Percentiles rank a stretch among this genome's conserved stretches.
Conservation (phyloP, 2,113 vertebrate genomes). For the Eudyptes chrysolophus region DNA sequence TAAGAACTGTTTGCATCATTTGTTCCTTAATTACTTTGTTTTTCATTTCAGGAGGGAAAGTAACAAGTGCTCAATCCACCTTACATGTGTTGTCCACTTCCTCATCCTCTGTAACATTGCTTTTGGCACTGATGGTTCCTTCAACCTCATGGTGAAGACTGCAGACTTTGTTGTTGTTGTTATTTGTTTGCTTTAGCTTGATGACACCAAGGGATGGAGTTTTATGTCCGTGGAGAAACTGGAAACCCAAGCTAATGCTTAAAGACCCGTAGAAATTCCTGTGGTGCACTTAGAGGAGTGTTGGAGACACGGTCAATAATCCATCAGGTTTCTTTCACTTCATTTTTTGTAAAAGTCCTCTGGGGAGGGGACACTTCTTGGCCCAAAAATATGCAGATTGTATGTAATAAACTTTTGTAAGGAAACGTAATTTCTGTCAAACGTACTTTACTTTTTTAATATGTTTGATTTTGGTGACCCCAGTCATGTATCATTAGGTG, state of each 20-base stretch:
- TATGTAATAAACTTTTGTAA: constrained; percentile 80
- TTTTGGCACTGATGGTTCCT: constrained; percentile 87
- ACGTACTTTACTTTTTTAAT: constrained; percentile 70
- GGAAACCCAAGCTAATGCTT: constrained; percentile 32
- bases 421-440: constrained; percentile 68
- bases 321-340: constrained; percentile 73
- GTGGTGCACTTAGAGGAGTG: constrained; percentile 20
- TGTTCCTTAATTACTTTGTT: neutral
- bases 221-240: constrained; percentile 20
- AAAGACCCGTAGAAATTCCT: constrained; percentile 35
- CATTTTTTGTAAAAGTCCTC: constrained; percentile 62
- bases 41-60: constrained; percentile 84
- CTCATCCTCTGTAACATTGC: constrained; percentile 77
- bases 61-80: constrained; percentile 85
- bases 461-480: constrained; percentile 59
- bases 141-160: constrained; percentile 85
- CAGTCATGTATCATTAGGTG: constrained; percentile 51
- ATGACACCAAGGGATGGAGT: constrained; percentile 41
- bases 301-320: constrained; percentile 13
- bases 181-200: constrained; percentile 60
- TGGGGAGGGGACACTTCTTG: constrained; percentile 46
- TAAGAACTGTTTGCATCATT: neutral
- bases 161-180: constrained; percentile 27
- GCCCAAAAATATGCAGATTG: constrained; percentile 77
- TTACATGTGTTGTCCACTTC: constrained; percentile 73